A percentile compares a stretch with the other conserved stretches of the same genome.
Evolutionary conservation across 1,140 invertebrate species (phyloP).

Genomic region (Drosophila tsacasi): DNA sequence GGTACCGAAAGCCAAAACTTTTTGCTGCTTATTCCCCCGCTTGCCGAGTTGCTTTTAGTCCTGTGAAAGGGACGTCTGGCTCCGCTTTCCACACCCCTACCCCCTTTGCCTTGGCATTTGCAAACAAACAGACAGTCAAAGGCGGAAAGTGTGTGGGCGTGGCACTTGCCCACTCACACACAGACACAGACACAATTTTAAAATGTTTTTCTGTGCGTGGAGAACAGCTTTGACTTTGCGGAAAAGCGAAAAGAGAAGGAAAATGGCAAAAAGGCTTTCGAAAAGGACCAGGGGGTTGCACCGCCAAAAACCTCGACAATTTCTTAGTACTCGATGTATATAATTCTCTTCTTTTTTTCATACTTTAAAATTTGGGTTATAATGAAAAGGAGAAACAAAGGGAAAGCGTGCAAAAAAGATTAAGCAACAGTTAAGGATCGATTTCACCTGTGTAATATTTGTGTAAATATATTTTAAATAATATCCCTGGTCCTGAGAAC

Average conservation of each 20-base stretch:
- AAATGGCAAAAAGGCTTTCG: constrained; percentile 15
- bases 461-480: neutral
- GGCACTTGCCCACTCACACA: constrained; percentile 11
- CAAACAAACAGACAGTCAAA: constrained; percentile 39
- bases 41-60: constrained; percentile 20
- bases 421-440: neutral
- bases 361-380: neutral
- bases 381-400: neutral
- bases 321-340: neutral
- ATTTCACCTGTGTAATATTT: neutral
- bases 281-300: neutral
- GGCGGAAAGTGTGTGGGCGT: constrained; percentile 25
- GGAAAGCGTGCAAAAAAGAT: neutral
- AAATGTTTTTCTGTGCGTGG: constrained; percentile 32
- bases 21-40: neutral
- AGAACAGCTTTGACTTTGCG: constrained; percentile 22
- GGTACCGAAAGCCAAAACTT: constrained; percentile 23
- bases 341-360: too few relatives aligned
- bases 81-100: neutral
- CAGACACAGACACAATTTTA: constrained; percentile 2
- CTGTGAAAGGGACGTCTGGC: constrained; percentile 5
- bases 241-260: constrained; percentile 3
- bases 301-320: constrained; percentile 2
- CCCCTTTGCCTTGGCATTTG: constrained; percentile 6
- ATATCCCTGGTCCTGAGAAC: too few relatives aligned